Evolutionary conservation across 2,113 vertebrate genomes (phyloP), one percentile per base, ranked within the genome.

Genomic region (Poecile atricapillus): DNA sequence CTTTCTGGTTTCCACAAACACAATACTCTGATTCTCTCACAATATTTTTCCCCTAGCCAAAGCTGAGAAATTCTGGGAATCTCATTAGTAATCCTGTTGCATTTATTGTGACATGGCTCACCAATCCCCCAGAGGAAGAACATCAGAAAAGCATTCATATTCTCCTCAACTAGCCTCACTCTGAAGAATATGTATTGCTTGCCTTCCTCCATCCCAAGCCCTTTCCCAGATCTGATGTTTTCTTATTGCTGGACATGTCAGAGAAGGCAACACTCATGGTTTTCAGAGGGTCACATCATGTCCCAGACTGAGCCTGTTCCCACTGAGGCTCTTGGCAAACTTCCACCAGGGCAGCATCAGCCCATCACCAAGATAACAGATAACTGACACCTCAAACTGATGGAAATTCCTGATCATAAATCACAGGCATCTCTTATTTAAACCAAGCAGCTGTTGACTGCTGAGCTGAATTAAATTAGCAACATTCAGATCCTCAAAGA

Each of bases 21-120:
- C 69, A 96, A 92, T 84, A 85, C 70, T 78, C 73, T 62, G 74
- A 91, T 84, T 87, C 96, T 95, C 93, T 95, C 95, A 93, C 81
- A 93, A 31, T 52, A 76, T 93, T 95, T 64, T 87, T 60, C 62
- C 68, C 81, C 55, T 65, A 89, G 83, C 53, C 88, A 95, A 90
- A 95, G 83, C 90, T 71, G 73, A 90, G 76, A 92, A 93, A 96
- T 92, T 71, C 93, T 94, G 95, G 73, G 90, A 94, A 90, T 95
- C 83, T 93, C 94, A 95, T 95, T 77, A 90, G 56, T 75, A 92
- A 97, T 73, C 44, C 64, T 82, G 31, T 13, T 95, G 83, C 69
- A 77, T 87, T 97, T 94, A 92, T 84, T 94, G 90, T 91, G 87
- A 91, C 84, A 83, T 30, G 73, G 88, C 60, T 95, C 90, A 92